Evolutionary conservation across 1,140 invertebrate species (phyloP).

Genomic region (Anoplophora glabripennis): DNA sequence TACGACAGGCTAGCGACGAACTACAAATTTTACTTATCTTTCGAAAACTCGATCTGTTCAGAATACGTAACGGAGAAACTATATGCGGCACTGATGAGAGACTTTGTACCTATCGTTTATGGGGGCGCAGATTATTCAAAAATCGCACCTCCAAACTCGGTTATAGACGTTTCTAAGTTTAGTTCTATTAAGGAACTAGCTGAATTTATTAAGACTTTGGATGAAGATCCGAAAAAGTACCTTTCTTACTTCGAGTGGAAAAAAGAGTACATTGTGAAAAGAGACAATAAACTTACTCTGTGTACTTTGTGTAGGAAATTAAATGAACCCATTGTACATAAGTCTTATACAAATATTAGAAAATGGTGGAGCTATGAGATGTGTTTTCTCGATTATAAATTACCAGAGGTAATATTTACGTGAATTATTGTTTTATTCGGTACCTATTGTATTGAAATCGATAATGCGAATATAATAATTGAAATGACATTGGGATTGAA

Average conservation of each 20-base stretch:
- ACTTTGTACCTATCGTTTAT: conserved; percentile 58
- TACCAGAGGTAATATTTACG: too few species aligned
- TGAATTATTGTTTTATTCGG: too few species aligned
- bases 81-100: conserved; percentile 45
- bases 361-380: conserved; percentile 11
- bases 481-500: too few species aligned
- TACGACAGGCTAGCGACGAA: conserved; percentile 49
- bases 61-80: conserved; percentile 64
- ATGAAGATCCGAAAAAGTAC: conserved; percentile 49
- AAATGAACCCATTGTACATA: neutral
- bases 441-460: too few species aligned
- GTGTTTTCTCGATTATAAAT: too few species aligned
- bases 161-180: conserved; percentile 60
- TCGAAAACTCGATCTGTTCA: conserved; percentile 58
- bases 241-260: conserved; percentile 55
- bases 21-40: conserved; percentile 55
- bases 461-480: too few species aligned
- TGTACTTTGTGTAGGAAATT: conserved; percentile 14
- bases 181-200: conserved; percentile 53
- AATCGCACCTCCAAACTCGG: conserved; percentile 58
- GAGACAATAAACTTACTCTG: conserved; percentile 2
- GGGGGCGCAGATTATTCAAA: conserved; percentile 56
- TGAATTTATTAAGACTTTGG: conserved; percentile 52
- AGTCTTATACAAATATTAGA: conserved; percentile 12
- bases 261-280: neutral